phyloP scores from a whole-genome alignment of 2,113 vertebrate genomes.

The Lophius piscatorius region DNA sequence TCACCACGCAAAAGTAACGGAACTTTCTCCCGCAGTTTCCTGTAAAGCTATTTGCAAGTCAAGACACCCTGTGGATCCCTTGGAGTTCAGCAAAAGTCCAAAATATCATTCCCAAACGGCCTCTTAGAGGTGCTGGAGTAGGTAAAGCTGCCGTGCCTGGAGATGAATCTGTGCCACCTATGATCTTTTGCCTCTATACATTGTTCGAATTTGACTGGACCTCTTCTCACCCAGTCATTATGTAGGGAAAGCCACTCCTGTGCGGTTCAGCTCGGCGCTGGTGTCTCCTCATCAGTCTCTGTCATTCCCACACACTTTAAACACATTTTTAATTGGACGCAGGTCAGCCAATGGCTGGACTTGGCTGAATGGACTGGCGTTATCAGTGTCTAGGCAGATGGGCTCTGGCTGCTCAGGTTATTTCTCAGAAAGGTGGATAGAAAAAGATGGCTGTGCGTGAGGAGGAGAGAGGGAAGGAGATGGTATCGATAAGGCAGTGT shows the following conservation, averaged over 20 bases:
- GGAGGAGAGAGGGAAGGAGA: conserved; percentile 30
- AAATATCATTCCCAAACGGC: conserved; percentile 26
- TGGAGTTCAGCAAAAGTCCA: conserved; percentile 14
- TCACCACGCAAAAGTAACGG: too few relatives aligned
- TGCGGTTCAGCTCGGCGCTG: conserved; percentile 27
- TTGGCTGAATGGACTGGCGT: conserved; percentile 46
- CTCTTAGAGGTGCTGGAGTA: neutral
- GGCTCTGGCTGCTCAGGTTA: conserved; percentile 51
- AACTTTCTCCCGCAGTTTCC: too few relatives aligned
- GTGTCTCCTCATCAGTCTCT: conserved; percentile 47
- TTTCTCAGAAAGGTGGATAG: conserved; percentile 35
- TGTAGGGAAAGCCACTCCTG: neutral
- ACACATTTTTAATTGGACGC: conserved; percentile 65
- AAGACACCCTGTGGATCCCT: neutral
- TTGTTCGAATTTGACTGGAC: conserved; percentile 35
- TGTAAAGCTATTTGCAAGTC: neutral
- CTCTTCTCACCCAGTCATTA: conserved; percentile 4
- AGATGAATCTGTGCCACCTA: conserved; percentile 7
- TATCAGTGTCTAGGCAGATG: conserved; percentile 66
- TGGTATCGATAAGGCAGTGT: conserved; percentile 58
- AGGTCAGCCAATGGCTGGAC: conserved; percentile 62
- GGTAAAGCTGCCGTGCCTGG: neutral
- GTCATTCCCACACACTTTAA: conserved; percentile 53
- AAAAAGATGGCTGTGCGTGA: conserved; percentile 42
- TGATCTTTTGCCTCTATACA: conserved; percentile 16